Percentiles rank a stretch among this genome's conserved stretches.
phyloP scores from a whole-genome alignment of 2,888 invertebrate species.

The Plutella xylostella region DNA sequence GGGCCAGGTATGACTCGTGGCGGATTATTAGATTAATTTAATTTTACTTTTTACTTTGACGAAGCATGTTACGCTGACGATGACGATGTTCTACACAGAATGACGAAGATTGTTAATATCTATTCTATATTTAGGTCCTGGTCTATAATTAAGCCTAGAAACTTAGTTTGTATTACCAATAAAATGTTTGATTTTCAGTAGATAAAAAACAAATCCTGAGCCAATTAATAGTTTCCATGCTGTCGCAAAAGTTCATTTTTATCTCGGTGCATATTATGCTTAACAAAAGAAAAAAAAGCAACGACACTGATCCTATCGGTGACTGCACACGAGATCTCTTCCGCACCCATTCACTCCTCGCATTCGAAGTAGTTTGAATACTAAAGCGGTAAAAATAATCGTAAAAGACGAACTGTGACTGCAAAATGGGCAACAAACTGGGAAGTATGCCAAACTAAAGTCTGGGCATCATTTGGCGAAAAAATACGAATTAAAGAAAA shows the following conservation, averaged over 20 bases:
- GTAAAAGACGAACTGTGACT: constrained; percentile 26
- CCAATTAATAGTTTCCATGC: no score
- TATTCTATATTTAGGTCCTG: not conserved
- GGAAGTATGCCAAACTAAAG: constrained; percentile 49
- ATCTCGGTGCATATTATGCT: no score
- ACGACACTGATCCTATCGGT: constrained; percentile 41
- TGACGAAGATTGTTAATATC: not conserved
- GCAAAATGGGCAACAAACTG: no score
- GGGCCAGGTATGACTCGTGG: no score
- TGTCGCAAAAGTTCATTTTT: no score
- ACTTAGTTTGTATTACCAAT: no score
- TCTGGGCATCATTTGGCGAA: no score
- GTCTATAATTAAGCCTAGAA: no score
- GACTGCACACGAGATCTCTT: constrained; percentile 45
- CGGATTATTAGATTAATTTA: no score
- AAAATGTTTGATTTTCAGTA: not conserved
- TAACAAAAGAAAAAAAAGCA: constrained; percentile 41
- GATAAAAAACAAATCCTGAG: no score
- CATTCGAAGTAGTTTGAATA: constrained; percentile 42
- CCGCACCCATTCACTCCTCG: constrained; percentile 37
- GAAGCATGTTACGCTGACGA: not conserved
- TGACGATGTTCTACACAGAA: not conserved
- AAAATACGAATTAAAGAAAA: no score
- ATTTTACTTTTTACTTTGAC: not conserved
- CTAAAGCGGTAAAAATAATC: constrained; percentile 16